Percentiles rank a stretch among this genome's conserved stretches.
These are phyloP conservation scores for Tursiops truncatus DNA, from an alignment of 2,113 vertebrate genomes.

Conservation along the genomic window DNA sequence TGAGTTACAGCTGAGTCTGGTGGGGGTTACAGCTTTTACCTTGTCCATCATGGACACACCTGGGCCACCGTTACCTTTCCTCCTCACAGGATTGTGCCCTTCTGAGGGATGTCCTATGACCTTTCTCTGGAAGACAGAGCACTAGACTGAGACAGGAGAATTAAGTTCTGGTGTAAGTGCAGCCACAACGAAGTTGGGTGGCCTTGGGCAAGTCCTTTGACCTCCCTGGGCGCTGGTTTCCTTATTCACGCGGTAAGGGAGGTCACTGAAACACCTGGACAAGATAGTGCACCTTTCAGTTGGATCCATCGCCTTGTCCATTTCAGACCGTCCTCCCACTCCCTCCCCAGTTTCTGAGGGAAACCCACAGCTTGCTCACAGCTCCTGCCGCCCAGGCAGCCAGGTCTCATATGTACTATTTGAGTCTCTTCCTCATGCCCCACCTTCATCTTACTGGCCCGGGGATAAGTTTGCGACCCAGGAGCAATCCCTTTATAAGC, in stretches of 20 bases:
- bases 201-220: conserved; percentile 1
- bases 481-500: not conserved
- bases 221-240: not conserved
- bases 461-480: not conserved
- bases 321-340: not conserved
- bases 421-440: fast-evolving
- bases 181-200: not conserved
- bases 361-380: not conserved
- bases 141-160: not conserved
- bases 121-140: not conserved
- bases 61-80: not conserved
- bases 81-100: fast-evolving
- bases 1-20: not conserved
- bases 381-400: fast-evolving
- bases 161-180: conserved; percentile 12
- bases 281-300: not conserved
- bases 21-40: not conserved
- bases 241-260: not conserved
- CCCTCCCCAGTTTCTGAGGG: not conserved
- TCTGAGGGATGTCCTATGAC: not conserved
- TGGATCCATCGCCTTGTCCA: not conserved
- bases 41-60: not conserved
- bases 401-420: fast-evolving
- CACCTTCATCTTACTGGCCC: not conserved
- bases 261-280: not conserved